These are phyloP conservation scores for Zaprionus nigranus DNA, from an alignment of 1,140 invertebrate species.

Conservation along the genomic window DNA sequence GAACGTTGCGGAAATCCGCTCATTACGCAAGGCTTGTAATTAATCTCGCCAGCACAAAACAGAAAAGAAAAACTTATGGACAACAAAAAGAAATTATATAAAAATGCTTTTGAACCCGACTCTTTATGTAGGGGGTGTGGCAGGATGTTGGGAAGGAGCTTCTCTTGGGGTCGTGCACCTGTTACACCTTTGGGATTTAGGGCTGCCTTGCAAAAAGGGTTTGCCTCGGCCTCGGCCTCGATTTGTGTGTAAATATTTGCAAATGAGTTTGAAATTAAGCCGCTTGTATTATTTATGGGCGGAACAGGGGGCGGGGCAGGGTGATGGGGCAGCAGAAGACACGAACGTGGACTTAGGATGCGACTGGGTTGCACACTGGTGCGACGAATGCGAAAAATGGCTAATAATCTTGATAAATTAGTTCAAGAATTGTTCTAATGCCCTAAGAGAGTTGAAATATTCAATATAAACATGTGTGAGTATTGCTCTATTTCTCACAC, in stretches of 20 bases:
- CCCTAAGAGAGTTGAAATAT: neutral
- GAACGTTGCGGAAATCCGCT: constrained; percentile 73
- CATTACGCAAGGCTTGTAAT: constrained; percentile 82
- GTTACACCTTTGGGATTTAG: constrained; percentile 67
- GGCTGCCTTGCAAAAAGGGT: constrained; percentile 48
- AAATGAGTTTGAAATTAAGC: constrained; percentile 83
- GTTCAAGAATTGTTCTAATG: neutral
- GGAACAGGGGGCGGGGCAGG: neutral
- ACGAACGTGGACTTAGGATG: constrained; percentile 14
- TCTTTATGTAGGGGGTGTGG: neutral
- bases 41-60: constrained; percentile 58
- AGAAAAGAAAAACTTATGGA: constrained; percentile 18
- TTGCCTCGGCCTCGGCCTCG: constrained; percentile 42
- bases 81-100: constrained; percentile 30
- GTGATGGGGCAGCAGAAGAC: neutral
- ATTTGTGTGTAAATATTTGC: constrained; percentile 76
- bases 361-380: constrained; percentile 24
- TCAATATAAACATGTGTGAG: neutral
- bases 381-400: neutral
- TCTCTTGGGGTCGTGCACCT: constrained; percentile 53
- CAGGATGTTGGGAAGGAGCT: neutral
- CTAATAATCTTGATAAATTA: constrained; percentile 5
- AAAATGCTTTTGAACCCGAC: constrained; percentile 57
- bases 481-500: neutral
- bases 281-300: constrained; percentile 55